Base-by-base conservation (phyloP, 2,113 vertebrate species). In the Nicator chloris region DNA sequence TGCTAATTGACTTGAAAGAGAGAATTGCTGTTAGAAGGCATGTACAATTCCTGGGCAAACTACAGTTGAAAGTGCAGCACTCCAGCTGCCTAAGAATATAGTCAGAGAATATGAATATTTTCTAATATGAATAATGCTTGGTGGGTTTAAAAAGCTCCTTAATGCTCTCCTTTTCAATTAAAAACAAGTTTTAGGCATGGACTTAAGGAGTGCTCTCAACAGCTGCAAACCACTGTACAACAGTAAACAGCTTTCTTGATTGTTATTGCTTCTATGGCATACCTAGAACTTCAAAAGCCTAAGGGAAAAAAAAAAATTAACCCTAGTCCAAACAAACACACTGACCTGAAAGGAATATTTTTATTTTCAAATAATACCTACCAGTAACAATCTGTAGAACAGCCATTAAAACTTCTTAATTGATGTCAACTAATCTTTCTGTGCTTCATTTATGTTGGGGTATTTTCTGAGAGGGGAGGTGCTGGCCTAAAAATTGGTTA, bases 281-380 rank as follows among this genome's bases (percentile, higher is more conserved):
- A 82, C 35, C 6, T 65, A 78, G 75, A 63, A 54, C 27, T 69
- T 86, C 49, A 80, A 68, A 71, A 76, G 6, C 12, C 39, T 57
- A 47, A 80, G 21, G 40, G 53, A 56, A 19, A 5, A 15, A 13
- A 31, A 33, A 65, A 10, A 16, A 1, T 0, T 3, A n/a, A n/a
- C n/a, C 13, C 6, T 1, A 81, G 13, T 18, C 8, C 8, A 15
- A 50, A 35, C 5, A 56, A 60, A 20, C 15, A 37, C 26, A 20
- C 2, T 15, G 31, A 61, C 40, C 13, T 19, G 39, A 35, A 69
- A 65, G 73, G 3, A 84, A 27, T 72, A 27, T 56, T 82, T 42
- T 39, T 70, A 13, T 45, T 9, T 79, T 90, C 15, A 49, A 24
- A 28, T 66, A 17, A 61, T 85, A 53, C 7, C 26, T 75, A 31